Evolutionary conservation across 2,797 vertebrate species (phyloP), one percentile per base, ranked within the genome.

Genomic region (Huso huso): DNA sequence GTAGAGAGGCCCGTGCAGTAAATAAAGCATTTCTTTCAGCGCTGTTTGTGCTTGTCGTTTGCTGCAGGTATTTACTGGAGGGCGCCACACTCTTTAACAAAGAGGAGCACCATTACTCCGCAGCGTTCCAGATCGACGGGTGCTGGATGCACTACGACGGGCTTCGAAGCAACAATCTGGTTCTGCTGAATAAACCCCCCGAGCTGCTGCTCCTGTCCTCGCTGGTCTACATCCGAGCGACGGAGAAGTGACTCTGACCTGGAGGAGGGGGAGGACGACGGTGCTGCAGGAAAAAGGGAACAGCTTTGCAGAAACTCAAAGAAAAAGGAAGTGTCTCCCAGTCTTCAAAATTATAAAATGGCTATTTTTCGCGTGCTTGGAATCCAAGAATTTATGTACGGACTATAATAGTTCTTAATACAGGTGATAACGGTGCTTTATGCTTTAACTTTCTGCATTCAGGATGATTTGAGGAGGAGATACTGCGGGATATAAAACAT

Each of bases 1-100:
- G 23, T 18, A 18, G 15, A 18, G 15, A 18, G 15, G 15, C 15
- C 15, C 15, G 15, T 18, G 15, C 23, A 37, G 23, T 37, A 37
- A 37, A 1, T 1, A 37, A 37, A 4, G 23, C 23, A 4, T 37
- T 3, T 37, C 23, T 37, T 37, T 37, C 23, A 37, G 23, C 2
- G 23, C 62, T 15, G 51, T 6, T 8, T 50, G 4, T 55, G 15
- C 10, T 10, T 63, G 6, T 68, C 49, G 6, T 10, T 62, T 64
- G 63, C 73, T 71, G 12, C 81, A 94, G 93, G 79, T 94, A 95
- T 74, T 82, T 88, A 65, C 84, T 94, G 71, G 93, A 94, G 86
- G 93, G 93, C 23, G 93, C 93, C 78, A 94, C 92, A 4, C 88
- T 94, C 70, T 95, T 95, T 80, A 94, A 90, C 84, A 92, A 87